Conservation (phyloP, 2,797 vertebrate genomes). For the Siniperca undulata region DNA sequence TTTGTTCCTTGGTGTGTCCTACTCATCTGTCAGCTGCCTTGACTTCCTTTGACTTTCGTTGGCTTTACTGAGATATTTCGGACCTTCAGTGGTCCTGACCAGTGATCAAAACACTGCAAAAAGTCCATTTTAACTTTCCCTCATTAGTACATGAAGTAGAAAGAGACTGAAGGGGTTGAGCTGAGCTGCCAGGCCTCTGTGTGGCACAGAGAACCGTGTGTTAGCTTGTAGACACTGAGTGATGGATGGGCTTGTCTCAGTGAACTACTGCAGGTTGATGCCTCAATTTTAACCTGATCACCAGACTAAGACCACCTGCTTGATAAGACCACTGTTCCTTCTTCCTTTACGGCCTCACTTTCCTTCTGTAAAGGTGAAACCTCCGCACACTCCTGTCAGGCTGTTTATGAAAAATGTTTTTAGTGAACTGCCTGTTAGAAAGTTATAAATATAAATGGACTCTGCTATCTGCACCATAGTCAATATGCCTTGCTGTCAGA, state of each 20-base stretch:
- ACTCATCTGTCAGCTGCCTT: background rate
- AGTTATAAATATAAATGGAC: slow-evolving; percentile 9
- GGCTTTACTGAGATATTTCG: background rate
- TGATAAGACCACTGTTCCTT: background rate
- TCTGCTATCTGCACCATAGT: background rate
- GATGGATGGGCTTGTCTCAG: slow-evolving; percentile 46
- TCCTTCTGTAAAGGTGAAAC: background rate
- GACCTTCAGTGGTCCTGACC: background rate
- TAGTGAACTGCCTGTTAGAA: background rate
- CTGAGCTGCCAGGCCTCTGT: background rate
- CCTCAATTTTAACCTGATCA: slow-evolving; percentile 22
- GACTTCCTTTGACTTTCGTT: background rate
- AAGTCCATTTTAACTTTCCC: background rate
- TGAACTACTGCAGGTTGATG: slow-evolving; percentile 30
- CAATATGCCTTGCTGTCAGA: too few relatives aligned
- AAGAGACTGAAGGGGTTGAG: background rate
- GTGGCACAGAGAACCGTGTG: background rate
- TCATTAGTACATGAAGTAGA: background rate
- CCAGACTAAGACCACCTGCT: slow-evolving; percentile 2
- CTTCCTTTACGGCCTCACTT: background rate
- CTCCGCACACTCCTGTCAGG: background rate
- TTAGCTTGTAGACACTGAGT: slow-evolving; percentile 15
- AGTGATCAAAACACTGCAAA: background rate
- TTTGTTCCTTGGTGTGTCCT: background rate
- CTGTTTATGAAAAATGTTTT: slow-evolving; percentile 12